Evolutionary conservation across 2,113 vertebrate genomes (phyloP).

Genomic region (Ramphastos sulfuratus): DNA sequence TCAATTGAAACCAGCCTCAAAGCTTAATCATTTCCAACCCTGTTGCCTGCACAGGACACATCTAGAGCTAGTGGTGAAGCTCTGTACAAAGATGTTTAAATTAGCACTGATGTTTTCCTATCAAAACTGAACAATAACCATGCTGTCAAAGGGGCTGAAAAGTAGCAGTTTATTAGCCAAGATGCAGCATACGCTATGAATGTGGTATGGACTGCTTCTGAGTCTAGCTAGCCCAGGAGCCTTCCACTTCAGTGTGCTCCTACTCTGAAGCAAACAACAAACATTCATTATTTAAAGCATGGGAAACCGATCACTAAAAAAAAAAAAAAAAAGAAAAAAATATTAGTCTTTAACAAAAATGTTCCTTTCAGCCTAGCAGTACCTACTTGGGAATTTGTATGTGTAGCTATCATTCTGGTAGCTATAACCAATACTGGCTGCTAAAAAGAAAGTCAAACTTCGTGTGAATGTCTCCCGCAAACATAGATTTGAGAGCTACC

Average conservation of each 20-base stretch:
- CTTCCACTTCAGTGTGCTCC: background rate
- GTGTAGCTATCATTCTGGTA: background rate
- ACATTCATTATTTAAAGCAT: background rate
- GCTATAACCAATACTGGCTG: background rate
- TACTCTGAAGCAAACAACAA: background rate
- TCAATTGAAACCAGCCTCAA: background rate
- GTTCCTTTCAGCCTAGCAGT: background rate
- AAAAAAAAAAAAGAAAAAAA: background rate
- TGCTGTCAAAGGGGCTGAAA: background rate
- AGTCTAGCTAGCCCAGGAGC: background rate
- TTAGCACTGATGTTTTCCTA: background rate
- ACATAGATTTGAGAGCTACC: background rate
- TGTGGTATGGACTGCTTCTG: background rate
- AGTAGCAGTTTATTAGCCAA: background rate
- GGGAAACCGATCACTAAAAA: background rate
- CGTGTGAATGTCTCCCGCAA: fast-evolving
- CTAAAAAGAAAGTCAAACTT: background rate
- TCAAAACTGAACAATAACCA: background rate
- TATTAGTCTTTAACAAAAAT: background rate
- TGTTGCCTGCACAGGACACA: background rate
- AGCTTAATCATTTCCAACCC: background rate
- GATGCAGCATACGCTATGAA: fast-evolving
- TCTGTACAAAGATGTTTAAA: background rate
- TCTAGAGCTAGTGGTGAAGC: background rate
- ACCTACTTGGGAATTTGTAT: background rate